These are phyloP conservation scores for Anguilla megastoma DNA, from an alignment of 2,797 vertebrate species.

Conservation along the genomic window DNA sequence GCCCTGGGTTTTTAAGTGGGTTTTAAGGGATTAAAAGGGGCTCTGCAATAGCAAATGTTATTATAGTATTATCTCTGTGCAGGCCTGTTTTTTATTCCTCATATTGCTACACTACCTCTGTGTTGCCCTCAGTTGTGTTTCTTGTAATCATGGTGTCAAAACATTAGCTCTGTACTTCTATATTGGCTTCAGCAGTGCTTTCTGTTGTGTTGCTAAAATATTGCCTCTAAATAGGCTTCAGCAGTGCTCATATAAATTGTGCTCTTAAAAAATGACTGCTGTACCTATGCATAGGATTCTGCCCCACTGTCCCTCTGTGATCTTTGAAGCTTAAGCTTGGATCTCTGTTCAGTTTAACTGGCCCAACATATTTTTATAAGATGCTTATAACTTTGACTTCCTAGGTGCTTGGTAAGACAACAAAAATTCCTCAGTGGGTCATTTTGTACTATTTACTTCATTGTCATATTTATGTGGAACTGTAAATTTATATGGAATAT, in stretches of 20 bases:
- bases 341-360: not conserved
- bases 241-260: not conserved
- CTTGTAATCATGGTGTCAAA: not conserved
- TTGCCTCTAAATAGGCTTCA: not conserved
- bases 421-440: not conserved
- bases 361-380: not conserved
- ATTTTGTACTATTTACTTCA: not conserved
- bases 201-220: not conserved
- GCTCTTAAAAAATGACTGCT: not conserved
- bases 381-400: not conserved
- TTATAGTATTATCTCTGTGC: not conserved
- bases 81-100: not conserved
- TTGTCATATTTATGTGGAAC: not conserved
- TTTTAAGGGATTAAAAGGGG: not conserved
- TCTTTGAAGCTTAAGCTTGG: not conserved
- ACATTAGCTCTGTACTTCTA: not conserved
- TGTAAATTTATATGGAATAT: not conserved
- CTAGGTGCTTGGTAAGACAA: not conserved
- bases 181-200: not conserved
- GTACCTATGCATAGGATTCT: not conserved
- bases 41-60: not conserved
- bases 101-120: not conserved
- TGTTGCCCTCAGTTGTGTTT: not conserved
- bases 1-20: too few species aligned
- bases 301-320: not conserved